Evolutionary conservation across 1,140 invertebrate genomes (phyloP), one percentile per base, ranked within the genome.

Genomic region (Pogonus chalceus): DNA sequence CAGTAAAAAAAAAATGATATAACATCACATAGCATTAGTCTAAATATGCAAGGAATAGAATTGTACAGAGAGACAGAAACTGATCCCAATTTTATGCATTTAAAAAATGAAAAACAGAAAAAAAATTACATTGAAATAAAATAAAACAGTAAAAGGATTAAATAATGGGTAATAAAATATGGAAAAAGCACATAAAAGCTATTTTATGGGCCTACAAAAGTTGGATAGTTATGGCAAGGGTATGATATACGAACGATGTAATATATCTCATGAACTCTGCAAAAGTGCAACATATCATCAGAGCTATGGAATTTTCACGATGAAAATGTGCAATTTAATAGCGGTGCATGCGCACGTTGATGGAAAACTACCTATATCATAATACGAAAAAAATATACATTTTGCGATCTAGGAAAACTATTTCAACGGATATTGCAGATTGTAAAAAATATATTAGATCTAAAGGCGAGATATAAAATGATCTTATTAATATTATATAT

Each of bases 221-320:
- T 49, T 49, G 22, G 47, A 49, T 49, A 49, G 47, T 23, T 23
- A 22, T 23, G 47, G 20, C 20, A 22, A 23, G 47, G 20, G 47
- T 12, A 49, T 49, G 47, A 49, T 49, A 49, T 49, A 49, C 47
- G 47, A 49, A 22, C 47, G 47, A 4, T 23, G 47, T 49, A 49
- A 49, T 49, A 49, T 22, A 22, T 49, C 47, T 49, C 47, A 49
- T 49, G 47, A 49, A 49, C 20, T 49, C 47, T 20, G 20, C 22
- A 49, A 49, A 49, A 49, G 47, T 49, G 47, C 47, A 49, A 49
- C 47, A 49, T 49, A 49, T 49, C 47, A 49, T 12, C 20, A 49
- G 18, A 21, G 47, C 10, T 46, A 20, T 46, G 20, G 39, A 46
- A 46, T n/a, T 9, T 46, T 46, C 39, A 14, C 12, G 20, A 46